Conservation (phyloP, 2,888 invertebrate genomes). For the Rhogogaster chlorosoma region DNA sequence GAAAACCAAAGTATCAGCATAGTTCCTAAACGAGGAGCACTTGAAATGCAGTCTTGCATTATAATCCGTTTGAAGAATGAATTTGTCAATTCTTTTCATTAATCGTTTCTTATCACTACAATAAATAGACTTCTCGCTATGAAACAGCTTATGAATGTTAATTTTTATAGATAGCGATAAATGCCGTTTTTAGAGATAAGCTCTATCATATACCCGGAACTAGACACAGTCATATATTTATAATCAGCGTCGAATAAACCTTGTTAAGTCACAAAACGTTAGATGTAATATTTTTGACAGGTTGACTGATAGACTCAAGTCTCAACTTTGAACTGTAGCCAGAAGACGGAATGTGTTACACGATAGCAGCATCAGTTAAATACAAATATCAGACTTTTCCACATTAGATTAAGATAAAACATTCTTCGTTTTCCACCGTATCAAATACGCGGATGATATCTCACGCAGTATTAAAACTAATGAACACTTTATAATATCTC, state of each 20-base stretch:
- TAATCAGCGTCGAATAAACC: conserved; percentile 13
- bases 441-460: not conserved
- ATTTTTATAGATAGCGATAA: not conserved
- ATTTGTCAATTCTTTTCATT: not conserved
- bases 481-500: not conserved
- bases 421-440: not conserved
- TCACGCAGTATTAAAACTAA: not conserved
- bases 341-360: conserved; percentile 9
- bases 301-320: conserved; percentile 7
- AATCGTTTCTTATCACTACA: not conserved
- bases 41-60: not conserved
- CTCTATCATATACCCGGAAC: not conserved
- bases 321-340: conserved; percentile 16
- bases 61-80: not conserved
- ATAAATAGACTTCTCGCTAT: not conserved
- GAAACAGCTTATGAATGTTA: not conserved
- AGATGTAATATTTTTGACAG: conserved; percentile 20
- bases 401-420: not conserved
- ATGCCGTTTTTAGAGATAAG: not conserved
- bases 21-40: not conserved
- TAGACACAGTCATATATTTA: not conserved
- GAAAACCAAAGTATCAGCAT: not conserved
- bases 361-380: conserved; percentile 10
- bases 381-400: conserved; percentile 5
- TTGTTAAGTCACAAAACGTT: not conserved